Percentiles rank a stretch among this genome's conserved stretches.
Conservation (phyloP, 2,888 invertebrate genomes). For the Cheilosia scutellata region DNA sequence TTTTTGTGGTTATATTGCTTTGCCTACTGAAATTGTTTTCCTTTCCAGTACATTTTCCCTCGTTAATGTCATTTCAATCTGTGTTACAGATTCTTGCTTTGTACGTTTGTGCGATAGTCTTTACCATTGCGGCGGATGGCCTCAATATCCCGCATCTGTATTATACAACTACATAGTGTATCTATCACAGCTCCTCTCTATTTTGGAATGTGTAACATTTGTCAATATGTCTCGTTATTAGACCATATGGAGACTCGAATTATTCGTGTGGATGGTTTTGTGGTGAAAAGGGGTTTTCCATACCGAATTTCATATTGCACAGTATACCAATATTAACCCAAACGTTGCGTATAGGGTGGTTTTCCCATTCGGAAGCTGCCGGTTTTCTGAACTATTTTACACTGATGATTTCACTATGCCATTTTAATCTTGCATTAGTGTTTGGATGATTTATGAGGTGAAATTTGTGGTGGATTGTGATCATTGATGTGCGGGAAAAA, state of each 20-base stretch:
- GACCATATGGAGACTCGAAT: constrained; percentile 52
- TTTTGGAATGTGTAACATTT: constrained; percentile 50
- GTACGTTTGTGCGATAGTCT: constrained; percentile 14
- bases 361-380: constrained; percentile 8
- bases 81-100: constrained; percentile 23
- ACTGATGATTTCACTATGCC: constrained; percentile 20
- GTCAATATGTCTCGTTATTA: constrained; percentile 55
- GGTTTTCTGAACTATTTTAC: constrained; percentile 22
- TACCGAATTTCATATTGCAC: constrained; percentile 16
- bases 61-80: constrained; percentile 49
- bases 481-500: not conserved
- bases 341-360: constrained; percentile 21
- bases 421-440: constrained; percentile 22
- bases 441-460: constrained; percentile 25
- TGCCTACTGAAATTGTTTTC: constrained; percentile 29
- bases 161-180: not conserved
- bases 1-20: constrained; percentile 32
- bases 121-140: constrained; percentile 15
- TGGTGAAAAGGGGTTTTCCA: constrained; percentile 42
- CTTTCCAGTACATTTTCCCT: constrained; percentile 34
- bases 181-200: constrained; percentile 22
- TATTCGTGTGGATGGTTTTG: constrained; percentile 47
- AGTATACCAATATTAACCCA: not conserved
- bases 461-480: not conserved
- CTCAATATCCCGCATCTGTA: constrained; percentile 1